These are phyloP conservation scores for Theodoxus fluviatilis DNA, from an alignment of 2,888 invertebrate genomes.

Conservation along the genomic window DNA sequence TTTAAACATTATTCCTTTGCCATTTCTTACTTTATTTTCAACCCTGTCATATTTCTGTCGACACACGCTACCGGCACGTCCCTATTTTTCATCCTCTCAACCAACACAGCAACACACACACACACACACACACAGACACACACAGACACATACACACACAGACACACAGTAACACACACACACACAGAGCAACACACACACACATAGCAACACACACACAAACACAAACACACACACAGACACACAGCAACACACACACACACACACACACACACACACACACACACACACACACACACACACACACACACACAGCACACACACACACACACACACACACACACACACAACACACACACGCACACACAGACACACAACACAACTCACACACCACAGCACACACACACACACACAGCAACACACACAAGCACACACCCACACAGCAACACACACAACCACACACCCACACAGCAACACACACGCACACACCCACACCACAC, in stretches of 20 bases:
- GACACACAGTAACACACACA: conserved; percentile 2
- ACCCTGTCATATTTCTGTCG: too few species aligned
- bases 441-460: conserved; percentile 1
- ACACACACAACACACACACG: not conserved
- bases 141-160: not conserved
- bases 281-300: conserved; percentile 13
- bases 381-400: too few species aligned
- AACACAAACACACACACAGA: too few species aligned
- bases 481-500: not conserved
- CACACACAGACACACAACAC: not conserved
- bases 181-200: too few species aligned
- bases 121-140: conserved; percentile 11
- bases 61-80: too few species aligned
- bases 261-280: not conserved
- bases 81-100: too few species aligned
- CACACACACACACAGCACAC: not conserved
- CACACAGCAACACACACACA: conserved; percentile 9
- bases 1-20: too few species aligned
- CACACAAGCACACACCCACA: not conserved
- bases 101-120: too few species aligned
- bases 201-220: too few species aligned
- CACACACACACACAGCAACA: not conserved
- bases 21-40: too few species aligned
- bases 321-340: conserved; percentile 13
- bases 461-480: not conserved